phyloP scores from a whole-genome alignment of 2,888 invertebrate species.

The Drosophila kambysellisi region DNA sequence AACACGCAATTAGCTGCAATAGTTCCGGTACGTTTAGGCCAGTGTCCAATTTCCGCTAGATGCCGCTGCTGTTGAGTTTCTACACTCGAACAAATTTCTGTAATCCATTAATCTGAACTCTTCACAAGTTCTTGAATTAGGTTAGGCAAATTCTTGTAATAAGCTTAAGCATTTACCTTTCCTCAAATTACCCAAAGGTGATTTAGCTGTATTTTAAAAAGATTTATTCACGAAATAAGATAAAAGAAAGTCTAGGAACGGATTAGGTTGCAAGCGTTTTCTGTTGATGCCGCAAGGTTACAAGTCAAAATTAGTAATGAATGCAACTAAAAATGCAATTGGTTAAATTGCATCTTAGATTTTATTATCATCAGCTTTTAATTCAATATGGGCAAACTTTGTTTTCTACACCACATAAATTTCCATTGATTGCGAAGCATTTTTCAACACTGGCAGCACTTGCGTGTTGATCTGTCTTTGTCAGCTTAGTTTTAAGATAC shows the following conservation, averaged over 20 bases:
- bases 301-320: not conserved
- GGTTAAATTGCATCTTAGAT: not conserved
- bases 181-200: not conserved
- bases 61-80: conserved; percentile 7
- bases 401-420: not conserved
- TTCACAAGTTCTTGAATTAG: not conserved
- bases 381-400: not conserved
- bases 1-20: conserved; percentile 30
- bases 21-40: conserved; percentile 7
- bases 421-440: not conserved
- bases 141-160: not conserved
- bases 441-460: conserved; percentile 10
- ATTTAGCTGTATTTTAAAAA: not conserved
- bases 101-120: not conserved
- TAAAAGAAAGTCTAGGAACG: not conserved
- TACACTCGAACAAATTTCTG: not conserved
- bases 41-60: conserved; percentile 29
- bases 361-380: not conserved
- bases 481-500: conserved; percentile 15
- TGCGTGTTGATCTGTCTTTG: not conserved
- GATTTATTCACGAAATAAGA: not conserved
- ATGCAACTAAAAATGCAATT: not conserved
- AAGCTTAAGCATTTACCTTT: not conserved
- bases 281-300: not conserved
- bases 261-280: not conserved